Conservation (phyloP, 2,888 invertebrate genomes). For the Limnephilus rhombicus region DNA sequence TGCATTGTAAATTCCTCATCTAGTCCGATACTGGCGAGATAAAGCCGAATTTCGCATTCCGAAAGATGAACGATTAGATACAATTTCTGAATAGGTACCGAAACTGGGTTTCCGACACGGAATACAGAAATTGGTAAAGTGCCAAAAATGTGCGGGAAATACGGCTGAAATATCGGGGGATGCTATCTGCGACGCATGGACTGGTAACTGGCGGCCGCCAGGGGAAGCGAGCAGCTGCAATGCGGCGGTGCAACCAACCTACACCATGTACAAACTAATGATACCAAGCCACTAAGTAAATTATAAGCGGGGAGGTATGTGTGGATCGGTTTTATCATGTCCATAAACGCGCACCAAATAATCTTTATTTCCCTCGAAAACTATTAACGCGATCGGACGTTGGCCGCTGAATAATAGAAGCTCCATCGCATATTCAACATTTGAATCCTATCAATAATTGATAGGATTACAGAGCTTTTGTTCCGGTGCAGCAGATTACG, state of each 20-base stretch:
- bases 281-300: slow-evolving; percentile 34
- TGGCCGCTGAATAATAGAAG: neutral
- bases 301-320: slow-evolving; percentile 15
- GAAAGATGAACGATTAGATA: slow-evolving; percentile 51
- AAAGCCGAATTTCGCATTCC: slow-evolving; percentile 31
- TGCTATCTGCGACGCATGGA: slow-evolving; percentile 37
- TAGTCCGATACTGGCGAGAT: neutral
- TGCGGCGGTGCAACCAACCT: slow-evolving; percentile 59
- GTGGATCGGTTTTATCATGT: slow-evolving; percentile 21
- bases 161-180: slow-evolving; percentile 38
- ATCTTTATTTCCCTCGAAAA: neutral
- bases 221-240: slow-evolving; percentile 51
- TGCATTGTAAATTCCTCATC: neutral
- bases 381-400: neutral
- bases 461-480: neutral
- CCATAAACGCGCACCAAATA: slow-evolving; percentile 12
- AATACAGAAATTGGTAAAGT: slow-evolving; percentile 47
- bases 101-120: slow-evolving; percentile 47
- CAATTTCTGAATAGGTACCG: slow-evolving; percentile 14
- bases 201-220: neutral
- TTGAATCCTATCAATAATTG: neutral
- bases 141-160: slow-evolving; percentile 52
- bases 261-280: slow-evolving; percentile 18
- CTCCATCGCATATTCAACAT: neutral
- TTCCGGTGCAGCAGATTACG: neutral